Base-by-base conservation (phyloP, 2,113 vertebrate genomes). In the Rhabdornis inornatus region DNA sequence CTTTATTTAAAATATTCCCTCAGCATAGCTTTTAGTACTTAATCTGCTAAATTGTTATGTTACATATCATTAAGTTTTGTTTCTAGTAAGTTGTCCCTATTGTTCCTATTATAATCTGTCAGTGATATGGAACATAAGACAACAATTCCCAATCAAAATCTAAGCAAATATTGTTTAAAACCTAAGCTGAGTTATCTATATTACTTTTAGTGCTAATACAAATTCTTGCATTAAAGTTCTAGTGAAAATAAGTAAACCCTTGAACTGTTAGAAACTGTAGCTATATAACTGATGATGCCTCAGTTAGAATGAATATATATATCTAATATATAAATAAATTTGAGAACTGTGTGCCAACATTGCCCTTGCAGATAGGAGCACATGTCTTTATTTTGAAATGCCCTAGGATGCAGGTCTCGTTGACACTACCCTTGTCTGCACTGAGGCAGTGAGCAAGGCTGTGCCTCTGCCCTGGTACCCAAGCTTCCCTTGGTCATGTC, bases 401-500 rank as follows among this genome's bases (percentile, higher is more conserved):
- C 11, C 10, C 27, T 53, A 13, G 40, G 42, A 37, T 45, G 47
- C 42, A n/a, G 60, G 1, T 40, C 44, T 52, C 50, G 20, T 55
- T 63, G 52, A 9, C n/a, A 7, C 5, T 22, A 12, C 35, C 31
- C 17, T 40, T 31, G 37, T 13, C 17, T 35, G 28, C 44, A 68
- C 1, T 0, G 0, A 82, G 31, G 76, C n/a, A 49, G 27, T 16
- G 13, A 23, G 10, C 19, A 47, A 19, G 28, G n/a, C n/a, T 76
- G 42, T 47, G 40, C 27, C 56, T 60, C 57, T 80, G 57, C 49
- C 37, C n/a, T 13, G n/a, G 13, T 8, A n/a, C 10, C 68, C 65
- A 63, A 44, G 3, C 25, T 65, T 40, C 35, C 31, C 21, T 33
- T 18, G 9, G 7, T 45, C 20, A 11, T 18, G 20, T 4, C 60